phyloP scores from a whole-genome alignment of 2,888 invertebrate species.

The Drosophila buzzatii region DNA sequence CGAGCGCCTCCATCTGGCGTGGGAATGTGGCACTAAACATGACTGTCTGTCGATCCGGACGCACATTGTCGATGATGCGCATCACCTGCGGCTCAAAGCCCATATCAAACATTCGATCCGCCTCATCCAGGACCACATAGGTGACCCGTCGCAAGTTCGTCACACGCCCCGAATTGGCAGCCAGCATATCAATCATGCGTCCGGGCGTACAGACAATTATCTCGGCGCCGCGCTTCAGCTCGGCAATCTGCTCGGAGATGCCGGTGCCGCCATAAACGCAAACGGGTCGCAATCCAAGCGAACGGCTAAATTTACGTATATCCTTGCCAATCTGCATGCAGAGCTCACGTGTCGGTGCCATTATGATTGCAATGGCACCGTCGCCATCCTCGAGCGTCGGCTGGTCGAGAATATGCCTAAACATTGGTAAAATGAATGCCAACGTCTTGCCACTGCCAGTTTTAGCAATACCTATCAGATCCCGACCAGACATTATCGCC shows the following conservation, averaged over 20 bases:
- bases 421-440: slow-evolving; percentile 99
- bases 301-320: slow-evolving; percentile 96
- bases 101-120: slow-evolving; percentile 99
- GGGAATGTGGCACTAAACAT: slow-evolving; percentile 99
- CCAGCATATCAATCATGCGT: slow-evolving; percentile 99
- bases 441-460: slow-evolving; percentile 99
- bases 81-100: slow-evolving; percentile 94
- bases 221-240: slow-evolving; percentile 97
- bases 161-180: slow-evolving; percentile 98
- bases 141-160: slow-evolving; percentile 98
- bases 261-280: slow-evolving; percentile 99
- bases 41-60: slow-evolving; percentile 98
- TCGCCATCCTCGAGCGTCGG: slow-evolving; percentile 97
- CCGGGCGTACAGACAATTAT: slow-evolving; percentile 99
- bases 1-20: slow-evolving; percentile 99
- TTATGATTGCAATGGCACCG: slow-evolving; percentile 97
- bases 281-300: slow-evolving; percentile 93
- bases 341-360: slow-evolving; percentile 99
- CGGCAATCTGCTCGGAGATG: slow-evolving; percentile 96
- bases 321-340: slow-evolving; percentile 99
- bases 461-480: slow-evolving; percentile 99
- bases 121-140: slow-evolving; percentile 99
- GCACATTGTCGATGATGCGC: slow-evolving; percentile 98
- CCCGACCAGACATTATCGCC: slow-evolving; percentile 98
- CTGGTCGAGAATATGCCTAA: slow-evolving; percentile 97